These are phyloP conservation scores for Formica aserva DNA, from an alignment of 2,888 invertebrate species.

Conservation along the genomic window DNA sequence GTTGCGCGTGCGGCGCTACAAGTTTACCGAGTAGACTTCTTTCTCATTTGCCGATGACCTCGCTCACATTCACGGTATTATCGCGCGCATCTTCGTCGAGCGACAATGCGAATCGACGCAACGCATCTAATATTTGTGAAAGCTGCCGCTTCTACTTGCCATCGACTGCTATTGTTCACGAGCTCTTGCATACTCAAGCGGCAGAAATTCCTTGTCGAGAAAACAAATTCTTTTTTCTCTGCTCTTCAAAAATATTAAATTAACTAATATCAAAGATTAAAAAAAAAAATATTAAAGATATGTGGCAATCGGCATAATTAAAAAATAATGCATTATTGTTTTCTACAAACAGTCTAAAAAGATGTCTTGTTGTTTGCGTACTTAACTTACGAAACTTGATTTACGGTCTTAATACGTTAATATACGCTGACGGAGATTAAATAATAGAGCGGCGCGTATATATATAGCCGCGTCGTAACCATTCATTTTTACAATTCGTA, in stretches of 20 bases:
- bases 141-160: not conserved
- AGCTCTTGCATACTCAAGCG: not conserved
- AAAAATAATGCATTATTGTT: not conserved
- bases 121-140: not conserved
- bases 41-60: constrained; percentile 11
- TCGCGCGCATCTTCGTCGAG: not conserved
- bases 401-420: not conserved
- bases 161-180: not conserved
- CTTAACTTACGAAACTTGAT: not conserved
- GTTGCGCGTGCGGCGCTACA: not conserved
- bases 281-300: not conserved
- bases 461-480: not conserved
- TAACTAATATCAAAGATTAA: too few relatives aligned
- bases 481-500: constrained; percentile 18
- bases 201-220: not conserved
- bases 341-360: not conserved
- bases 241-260: not conserved
- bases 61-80: not conserved
- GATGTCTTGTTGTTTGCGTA: not conserved
- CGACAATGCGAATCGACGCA: constrained; percentile 16
- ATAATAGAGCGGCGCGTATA: not conserved
- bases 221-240: not conserved
- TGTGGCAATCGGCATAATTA: not conserved
- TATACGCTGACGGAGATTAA: not conserved
- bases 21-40: constrained; percentile 9